Base-by-base conservation (phyloP, 1,140 invertebrate species). In the Pogonomyrmex californicus region DNA sequence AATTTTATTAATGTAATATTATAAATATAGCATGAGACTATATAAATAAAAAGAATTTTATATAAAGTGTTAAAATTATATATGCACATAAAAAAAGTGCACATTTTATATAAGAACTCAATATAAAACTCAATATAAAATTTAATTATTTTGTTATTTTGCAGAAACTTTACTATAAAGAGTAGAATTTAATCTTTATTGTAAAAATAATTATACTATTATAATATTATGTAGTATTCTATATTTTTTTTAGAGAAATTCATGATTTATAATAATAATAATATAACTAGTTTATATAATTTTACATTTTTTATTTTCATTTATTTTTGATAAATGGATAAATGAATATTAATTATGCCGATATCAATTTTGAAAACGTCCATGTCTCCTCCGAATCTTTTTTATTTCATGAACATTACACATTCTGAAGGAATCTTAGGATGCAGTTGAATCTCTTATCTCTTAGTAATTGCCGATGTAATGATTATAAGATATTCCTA, bases 391-490 rank as follows among this genome's bases (percentile, higher is more conserved):
- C 4, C 51, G 6, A 49, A 14, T 41, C 5, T 62, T 17, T 14
- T 68, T 38, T 70, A 70, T 70, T 81, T 70, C 1, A 30, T 41
- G 30, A 75, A 54, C 49, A 23, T 38, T 6, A 36, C 2, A n/a
- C 1, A 62, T 6, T 41, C 4, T 6, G 23, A 30, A 51, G 2
- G n/a, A 54, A 36, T 33, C 58, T 78, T 14, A 49, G 10, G 17
- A 49, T 36, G 23, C 30, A 30, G 4, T 12, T 0, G n/a, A 33
- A 54, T 63, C 51, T 30, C 38, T 33, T 58, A n/a, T 49, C 17
- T 66, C 10, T 73, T 62, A 82, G 60, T 73, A 82, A 81, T 51
- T 9, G 49, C 4, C 33, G 4, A 33, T 14, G 71, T 56, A 62
- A 41, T 30, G 9, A 14, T 41, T 44, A 51, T 73, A 17, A 70